Base-by-base conservation (phyloP, 2,888 invertebrate genomes). In the Noctua comes region DNA sequence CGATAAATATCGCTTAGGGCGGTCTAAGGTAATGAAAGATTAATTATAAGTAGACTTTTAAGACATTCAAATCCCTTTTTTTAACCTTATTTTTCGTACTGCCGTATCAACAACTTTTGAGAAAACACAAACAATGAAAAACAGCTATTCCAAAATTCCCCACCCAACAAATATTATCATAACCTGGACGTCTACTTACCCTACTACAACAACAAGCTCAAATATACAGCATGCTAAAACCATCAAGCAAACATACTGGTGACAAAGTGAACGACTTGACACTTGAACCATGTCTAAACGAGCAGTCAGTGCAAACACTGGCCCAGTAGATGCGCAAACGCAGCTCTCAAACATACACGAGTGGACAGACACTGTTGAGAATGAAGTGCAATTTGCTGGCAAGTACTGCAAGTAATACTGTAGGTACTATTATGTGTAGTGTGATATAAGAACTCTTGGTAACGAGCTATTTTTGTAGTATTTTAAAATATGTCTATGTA, bases 231-330 rank as follows among this genome's bases (percentile, higher is more conserved):
- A 82, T 75, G 68, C 62, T 68, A 68, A 85, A 82, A 85, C 85
- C 76, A 85, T 77, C 57, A 76, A 76, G 65, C 75, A 74, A 82
- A 85, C 82, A 82, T 62, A 76, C 76, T 65, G 77, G 74, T 66
- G 84, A 76, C 77, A 77, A 82, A 76, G 43, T 82, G 85, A 82
- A 76, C 85, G 85, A 85, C 85, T 82, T 85, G 89, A 89, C 79
- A 85, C 85, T 85, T 85, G 86, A 90, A 88, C 89, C 88, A 83
- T 88, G 87, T 83, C 88, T 87, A 90, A 91, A 79, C 74, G 78
- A 79, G 86, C 76, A 76, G 88, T 86, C 82, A 83, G 86, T 79
- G 85, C 78, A 86, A 85, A 91, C 90, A 91, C 85, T 88, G 51
- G 75, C 76, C 79, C 83, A 88, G 85, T 84, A 76, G 84, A 87